phyloP scores from a whole-genome alignment of 1,140 invertebrate genomes.

The Neodiprion pinetum region DNA sequence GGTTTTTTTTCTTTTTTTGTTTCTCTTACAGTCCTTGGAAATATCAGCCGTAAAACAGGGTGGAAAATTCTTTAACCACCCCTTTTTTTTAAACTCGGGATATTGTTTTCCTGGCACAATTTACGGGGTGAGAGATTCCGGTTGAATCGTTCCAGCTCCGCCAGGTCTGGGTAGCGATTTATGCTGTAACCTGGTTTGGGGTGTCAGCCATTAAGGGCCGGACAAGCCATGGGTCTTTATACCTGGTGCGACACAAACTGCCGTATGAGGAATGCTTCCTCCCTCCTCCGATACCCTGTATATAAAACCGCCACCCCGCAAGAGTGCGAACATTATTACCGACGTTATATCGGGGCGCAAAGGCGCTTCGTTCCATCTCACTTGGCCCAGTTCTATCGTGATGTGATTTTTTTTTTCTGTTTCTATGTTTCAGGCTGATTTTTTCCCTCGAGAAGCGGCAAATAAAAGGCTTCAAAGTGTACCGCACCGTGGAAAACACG shows the following conservation, averaged over 20 bases:
- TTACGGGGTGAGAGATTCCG: no score
- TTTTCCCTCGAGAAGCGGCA: slow-evolving; percentile 51
- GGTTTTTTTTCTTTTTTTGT: not conserved
- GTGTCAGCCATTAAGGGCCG: slow-evolving; percentile 47
- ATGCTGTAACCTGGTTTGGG: slow-evolving; percentile 30
- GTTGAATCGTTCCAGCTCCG: no score
- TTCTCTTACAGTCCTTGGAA: no score
- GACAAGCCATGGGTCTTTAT: slow-evolving; percentile 56
- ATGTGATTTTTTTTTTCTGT: slow-evolving; percentile 24
- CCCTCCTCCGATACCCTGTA: slow-evolving; percentile 31
- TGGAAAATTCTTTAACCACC: not conserved
- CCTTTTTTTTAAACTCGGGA: not conserved
- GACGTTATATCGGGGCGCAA: slow-evolving; percentile 30
- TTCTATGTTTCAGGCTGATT: slow-evolving; percentile 55
- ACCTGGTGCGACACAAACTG: slow-evolving; percentile 52
- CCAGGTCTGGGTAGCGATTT: no score
- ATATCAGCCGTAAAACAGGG: no score
- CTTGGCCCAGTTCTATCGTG: not conserved
- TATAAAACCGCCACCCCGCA: slow-evolving; percentile 38
- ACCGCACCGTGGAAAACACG: slow-evolving; percentile 62
- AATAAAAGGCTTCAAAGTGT: slow-evolving; percentile 64
- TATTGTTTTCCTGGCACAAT: not conserved
- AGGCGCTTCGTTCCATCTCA: slow-evolving; percentile 35
- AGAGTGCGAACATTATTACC: slow-evolving; percentile 24
- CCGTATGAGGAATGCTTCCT: slow-evolving; percentile 13